These are phyloP conservation scores for Oceanodroma tethys DNA, from an alignment of 2,113 vertebrate genomes.

Conservation along the genomic window DNA sequence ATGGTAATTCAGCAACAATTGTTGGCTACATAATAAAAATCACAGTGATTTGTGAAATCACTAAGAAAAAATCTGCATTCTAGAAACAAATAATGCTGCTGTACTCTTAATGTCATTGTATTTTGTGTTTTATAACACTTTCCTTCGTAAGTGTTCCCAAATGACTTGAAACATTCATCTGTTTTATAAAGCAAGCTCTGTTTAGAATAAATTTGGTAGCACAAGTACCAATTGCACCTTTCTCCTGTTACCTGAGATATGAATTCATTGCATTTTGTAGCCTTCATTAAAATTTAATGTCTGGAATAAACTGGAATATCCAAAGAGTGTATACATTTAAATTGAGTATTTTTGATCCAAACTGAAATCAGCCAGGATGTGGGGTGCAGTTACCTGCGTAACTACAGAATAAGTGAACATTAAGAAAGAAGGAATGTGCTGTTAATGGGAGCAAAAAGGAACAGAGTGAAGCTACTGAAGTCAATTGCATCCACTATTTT, in stretches of 20 bases:
- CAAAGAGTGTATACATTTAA: not conserved
- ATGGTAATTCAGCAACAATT: not conserved
- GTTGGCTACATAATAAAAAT: not conserved
- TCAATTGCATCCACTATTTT: not conserved
- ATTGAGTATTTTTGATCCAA: not conserved
- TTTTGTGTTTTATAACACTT: not conserved
- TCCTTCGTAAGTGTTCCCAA: not conserved
- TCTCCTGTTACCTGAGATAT: not conserved
- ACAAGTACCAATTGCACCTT: not conserved
- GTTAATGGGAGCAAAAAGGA: not conserved
- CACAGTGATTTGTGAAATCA: not conserved
- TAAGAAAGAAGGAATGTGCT: not conserved
- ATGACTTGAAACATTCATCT: not conserved
- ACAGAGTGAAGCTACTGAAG: not conserved
- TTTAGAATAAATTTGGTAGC: not conserved
- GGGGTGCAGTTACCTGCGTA: not conserved
- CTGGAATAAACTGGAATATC: not conserved
- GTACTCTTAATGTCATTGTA: not conserved
- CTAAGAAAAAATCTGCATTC: not conserved
- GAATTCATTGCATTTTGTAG: not conserved
- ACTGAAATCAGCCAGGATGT: not conserved
- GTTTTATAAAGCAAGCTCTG: not conserved
- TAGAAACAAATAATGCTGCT: not conserved
- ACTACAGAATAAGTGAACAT: not conserved
- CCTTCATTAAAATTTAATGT: not conserved